Conservation (phyloP, 2,888 invertebrate genomes). For the Sisyra terminalis region DNA sequence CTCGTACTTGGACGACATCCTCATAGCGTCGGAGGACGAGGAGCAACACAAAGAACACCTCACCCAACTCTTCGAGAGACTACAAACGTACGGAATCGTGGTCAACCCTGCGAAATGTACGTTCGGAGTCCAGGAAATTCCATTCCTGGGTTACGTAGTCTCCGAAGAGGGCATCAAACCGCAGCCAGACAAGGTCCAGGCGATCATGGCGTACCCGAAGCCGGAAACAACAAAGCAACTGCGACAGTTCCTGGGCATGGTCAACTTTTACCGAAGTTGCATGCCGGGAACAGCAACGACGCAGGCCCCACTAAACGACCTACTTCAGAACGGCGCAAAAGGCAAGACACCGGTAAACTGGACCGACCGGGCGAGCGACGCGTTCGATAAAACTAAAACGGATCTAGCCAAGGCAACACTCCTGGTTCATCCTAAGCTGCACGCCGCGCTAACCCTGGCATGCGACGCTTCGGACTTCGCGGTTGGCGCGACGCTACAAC, state of each 20-base stretch:
- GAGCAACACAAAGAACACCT: constrained; percentile 13
- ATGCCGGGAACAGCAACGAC: constrained; percentile 14
- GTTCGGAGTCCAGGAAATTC: constrained; percentile 12
- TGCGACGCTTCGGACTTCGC: background rate
- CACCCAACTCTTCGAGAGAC: constrained; percentile 12
- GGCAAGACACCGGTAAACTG: constrained; percentile 15
- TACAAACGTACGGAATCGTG: constrained; percentile 13
- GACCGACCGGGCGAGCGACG: background rate
- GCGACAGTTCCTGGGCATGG: constrained; percentile 19
- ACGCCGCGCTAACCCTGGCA: background rate
- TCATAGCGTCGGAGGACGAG: constrained; percentile 13
- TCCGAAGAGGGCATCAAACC: constrained; percentile 17
- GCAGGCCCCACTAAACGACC: background rate
- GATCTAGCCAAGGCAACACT: too few species aligned
- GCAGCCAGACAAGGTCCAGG: constrained; percentile 17
- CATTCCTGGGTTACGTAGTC: constrained; percentile 16
- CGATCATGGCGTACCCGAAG: constrained; percentile 15
- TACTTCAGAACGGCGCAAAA: constrained; percentile 11
- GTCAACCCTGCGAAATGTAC: constrained; percentile 16
- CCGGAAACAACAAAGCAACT: constrained; percentile 17
- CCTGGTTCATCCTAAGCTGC: too few species aligned
- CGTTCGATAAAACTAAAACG: background rate
- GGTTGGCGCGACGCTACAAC: background rate
- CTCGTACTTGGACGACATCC: constrained; percentile 18
- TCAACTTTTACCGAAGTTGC: constrained; percentile 22